Evolutionary conservation across 92 coral and sea anemone species (phyloP).

Genomic region (Nematostella vectensis): DNA sequence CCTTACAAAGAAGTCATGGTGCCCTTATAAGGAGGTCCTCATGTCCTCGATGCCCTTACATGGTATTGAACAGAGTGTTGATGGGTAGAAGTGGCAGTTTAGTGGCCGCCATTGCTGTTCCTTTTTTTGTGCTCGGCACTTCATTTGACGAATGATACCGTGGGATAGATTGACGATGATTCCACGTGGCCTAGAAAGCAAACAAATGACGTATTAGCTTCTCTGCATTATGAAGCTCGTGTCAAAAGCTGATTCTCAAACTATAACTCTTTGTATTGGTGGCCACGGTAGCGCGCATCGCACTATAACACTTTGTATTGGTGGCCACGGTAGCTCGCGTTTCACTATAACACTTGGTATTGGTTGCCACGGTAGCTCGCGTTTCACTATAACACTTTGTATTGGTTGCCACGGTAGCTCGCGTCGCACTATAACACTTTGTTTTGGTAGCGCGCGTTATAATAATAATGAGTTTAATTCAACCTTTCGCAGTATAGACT

Average conservation of each 20-base stretch:
- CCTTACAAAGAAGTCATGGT: no score
- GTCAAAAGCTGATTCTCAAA: not conserved
- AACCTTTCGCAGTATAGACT: no score
- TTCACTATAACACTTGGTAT: no score
- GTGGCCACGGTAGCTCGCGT: no score
- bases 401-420: no score
- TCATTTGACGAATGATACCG: slow-evolving; percentile 20
- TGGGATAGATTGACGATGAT: slow-evolving; percentile 5
- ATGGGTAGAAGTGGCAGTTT: not conserved
- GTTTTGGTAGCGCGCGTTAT: no score
- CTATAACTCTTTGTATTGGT: not conserved
- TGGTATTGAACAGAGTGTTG: not conserved
- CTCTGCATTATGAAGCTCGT: not conserved
- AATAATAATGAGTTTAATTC: no score
- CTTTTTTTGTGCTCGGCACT: slow-evolving; percentile 1
- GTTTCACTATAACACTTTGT: no score
- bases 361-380: no score
- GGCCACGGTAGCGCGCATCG: not conserved
- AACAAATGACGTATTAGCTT: not conserved
- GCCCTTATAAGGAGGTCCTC: no score
- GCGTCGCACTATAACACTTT: no score
- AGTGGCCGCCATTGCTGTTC: not conserved
- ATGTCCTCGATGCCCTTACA: not conserved
- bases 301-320: no score
- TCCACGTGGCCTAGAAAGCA: not conserved